phyloP scores from a whole-genome alignment of 1,140 invertebrate species.

The Spodoptera frugiperda region DNA sequence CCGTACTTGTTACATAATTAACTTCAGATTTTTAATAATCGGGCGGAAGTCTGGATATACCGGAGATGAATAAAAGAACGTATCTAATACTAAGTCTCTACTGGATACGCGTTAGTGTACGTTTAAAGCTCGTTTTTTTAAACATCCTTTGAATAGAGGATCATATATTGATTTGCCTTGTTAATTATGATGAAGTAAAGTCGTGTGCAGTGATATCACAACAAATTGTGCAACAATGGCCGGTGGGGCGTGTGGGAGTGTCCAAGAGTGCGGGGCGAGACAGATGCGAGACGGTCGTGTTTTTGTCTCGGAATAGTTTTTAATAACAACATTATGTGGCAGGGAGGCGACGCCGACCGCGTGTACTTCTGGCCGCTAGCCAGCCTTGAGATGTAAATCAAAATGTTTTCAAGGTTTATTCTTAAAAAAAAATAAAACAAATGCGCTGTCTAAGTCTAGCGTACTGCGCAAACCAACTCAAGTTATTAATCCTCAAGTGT shows the following conservation, averaged over 20 bases:
- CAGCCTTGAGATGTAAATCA: constrained; percentile 53
- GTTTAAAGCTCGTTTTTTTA: not conserved
- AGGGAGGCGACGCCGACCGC: constrained; percentile 34
- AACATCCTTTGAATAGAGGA: constrained; percentile 7
- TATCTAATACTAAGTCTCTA: not conserved
- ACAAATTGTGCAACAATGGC: constrained; percentile 15
- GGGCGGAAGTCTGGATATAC: no score
- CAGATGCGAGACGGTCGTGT: constrained; percentile 51
- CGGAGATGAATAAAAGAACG: not conserved
- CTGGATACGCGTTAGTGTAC: not conserved
- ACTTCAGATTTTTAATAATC: no score
- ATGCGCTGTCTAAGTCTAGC: not conserved
- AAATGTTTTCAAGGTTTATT: constrained; percentile 40
- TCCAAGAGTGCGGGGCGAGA: constrained; percentile 27
- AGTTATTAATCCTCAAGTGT: not conserved
- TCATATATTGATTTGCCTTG: not conserved
- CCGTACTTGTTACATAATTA: no score
- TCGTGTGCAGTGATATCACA: constrained; percentile 9
- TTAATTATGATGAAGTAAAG: not conserved
- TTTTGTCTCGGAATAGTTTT: constrained; percentile 45
- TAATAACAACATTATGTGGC: constrained; percentile 43
- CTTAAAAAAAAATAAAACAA: constrained; percentile 9
- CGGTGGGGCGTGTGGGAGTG: not conserved
- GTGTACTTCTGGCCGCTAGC: constrained; percentile 48
- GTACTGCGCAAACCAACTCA: constrained; percentile 8